Conservation (phyloP, 2,113 vertebrate species). For the Gorsachius goisagi region DNA sequence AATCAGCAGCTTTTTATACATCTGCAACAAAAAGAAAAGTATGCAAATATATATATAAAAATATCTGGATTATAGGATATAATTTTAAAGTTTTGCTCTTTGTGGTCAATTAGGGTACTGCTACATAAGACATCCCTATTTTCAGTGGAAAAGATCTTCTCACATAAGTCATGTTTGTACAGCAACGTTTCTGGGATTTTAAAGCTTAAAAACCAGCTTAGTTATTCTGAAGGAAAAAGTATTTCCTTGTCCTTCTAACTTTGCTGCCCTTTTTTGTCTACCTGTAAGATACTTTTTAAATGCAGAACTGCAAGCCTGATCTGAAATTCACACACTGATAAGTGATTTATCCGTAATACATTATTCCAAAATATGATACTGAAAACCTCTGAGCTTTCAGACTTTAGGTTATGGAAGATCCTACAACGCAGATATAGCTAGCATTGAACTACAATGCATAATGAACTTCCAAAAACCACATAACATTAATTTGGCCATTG, state of each 20-base stretch:
- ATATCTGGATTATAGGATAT: neutral
- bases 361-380: neutral
- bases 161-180: neutral
- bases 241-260: neutral
- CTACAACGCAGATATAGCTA: neutral
- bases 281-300: neutral
- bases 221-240: neutral
- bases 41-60: neutral
- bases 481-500: neutral
- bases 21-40: neutral
- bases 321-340: neutral
- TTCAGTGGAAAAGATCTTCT: neutral
- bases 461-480: neutral
- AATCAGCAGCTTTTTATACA: neutral
- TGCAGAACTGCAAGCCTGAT: neutral
- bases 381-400: neutral
- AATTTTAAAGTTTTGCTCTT: neutral
- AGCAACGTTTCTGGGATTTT: neutral
- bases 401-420: neutral
- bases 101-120: neutral
- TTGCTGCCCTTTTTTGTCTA: neutral
- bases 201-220: neutral
- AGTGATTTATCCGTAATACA: neutral
- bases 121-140: neutral
- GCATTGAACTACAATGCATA: neutral